Evolutionary conservation across 2,113 vertebrate genomes (phyloP), one percentile per base, ranked within the genome.

Genomic region (Antennarius striatus): DNA sequence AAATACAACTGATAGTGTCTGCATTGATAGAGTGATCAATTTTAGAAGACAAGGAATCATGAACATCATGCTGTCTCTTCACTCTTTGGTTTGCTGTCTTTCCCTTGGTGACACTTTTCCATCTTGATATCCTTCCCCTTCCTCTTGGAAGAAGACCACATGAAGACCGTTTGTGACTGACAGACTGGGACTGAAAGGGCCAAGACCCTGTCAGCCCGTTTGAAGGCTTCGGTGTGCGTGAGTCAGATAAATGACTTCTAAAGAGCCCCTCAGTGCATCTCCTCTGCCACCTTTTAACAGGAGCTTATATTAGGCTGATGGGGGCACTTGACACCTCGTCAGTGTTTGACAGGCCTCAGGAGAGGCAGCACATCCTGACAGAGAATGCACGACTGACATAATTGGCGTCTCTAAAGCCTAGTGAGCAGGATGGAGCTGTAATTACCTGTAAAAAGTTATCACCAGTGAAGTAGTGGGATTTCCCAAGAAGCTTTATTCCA

Each of bases 171-270:
- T 22, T 63, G 32, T 62, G 55, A 43, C 54, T 59, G 54, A 62
- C 48, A 68, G 73, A 62, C 14, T 70, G 57, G 52, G 59, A 62
- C 62, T 49, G 39, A 61, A 70, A n/a, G 16, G 60, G 2, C 22
- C 22, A 22, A 22, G 59, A 36, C 73, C 52, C 52, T 61, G 76
- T 56, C 71, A 70, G 63, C 48, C 49, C n/a, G 17, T 78, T 68
- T 63, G 29, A 84, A 57, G 56, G 73, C 77, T 69, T 70, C 66
- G 48, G 51, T 48, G 77, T 40, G 36, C 46, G 58, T 16, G 56
- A 71, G 62, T 63, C 58, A 45, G 50, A 68, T 79, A 67, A 63
- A 74, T 69, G 56, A 57, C 74, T 59, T 50, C 15, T 62, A 46
- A 71, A 67, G 56, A 58, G 46, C 52, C 56, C 36, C 17, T 49